These are phyloP conservation scores for Zaprionus gabonicus DNA, from an alignment of 1,140 invertebrate genomes.

Conservation along the genomic window DNA sequence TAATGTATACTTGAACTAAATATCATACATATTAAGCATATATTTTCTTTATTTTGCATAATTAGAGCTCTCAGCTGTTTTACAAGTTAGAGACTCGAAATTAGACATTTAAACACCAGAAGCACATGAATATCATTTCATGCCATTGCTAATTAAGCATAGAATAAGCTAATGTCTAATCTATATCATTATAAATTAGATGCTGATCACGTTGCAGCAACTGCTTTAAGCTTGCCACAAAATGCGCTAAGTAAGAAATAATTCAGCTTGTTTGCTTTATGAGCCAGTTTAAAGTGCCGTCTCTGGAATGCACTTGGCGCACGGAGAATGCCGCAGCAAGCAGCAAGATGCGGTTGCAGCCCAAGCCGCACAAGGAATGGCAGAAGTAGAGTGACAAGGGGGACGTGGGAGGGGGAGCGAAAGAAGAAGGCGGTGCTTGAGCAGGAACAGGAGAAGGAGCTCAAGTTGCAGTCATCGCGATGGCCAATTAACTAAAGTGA, in stretches of 20 bases:
- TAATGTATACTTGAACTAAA: too few species aligned
- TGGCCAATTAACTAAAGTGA: constrained; percentile 68
- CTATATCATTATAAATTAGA: background rate
- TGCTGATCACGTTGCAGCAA: background rate
- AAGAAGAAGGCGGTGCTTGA: background rate
- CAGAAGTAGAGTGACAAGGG: background rate
- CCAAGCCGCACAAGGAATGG: background rate
- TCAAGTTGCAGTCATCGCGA: constrained; percentile 12
- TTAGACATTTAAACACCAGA: background rate
- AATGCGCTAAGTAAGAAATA: background rate
- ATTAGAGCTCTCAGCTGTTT: background rate
- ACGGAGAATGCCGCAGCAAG: background rate
- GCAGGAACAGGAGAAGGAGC: background rate
- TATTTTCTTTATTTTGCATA: background rate
- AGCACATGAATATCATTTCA: background rate
- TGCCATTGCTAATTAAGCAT: background rate
- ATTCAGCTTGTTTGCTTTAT: constrained; percentile 2
- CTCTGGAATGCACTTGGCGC: background rate
- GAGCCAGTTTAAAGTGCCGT: constrained; percentile 15
- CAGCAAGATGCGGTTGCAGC: background rate
- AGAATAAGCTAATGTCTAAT: background rate
- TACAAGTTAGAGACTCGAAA: background rate
- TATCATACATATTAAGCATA: too few species aligned
- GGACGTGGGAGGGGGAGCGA: background rate
- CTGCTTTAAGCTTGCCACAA: background rate